Evolutionary conservation across 2,797 vertebrate genomes (phyloP).

Genomic region (Aldrovandia affinis): DNA sequence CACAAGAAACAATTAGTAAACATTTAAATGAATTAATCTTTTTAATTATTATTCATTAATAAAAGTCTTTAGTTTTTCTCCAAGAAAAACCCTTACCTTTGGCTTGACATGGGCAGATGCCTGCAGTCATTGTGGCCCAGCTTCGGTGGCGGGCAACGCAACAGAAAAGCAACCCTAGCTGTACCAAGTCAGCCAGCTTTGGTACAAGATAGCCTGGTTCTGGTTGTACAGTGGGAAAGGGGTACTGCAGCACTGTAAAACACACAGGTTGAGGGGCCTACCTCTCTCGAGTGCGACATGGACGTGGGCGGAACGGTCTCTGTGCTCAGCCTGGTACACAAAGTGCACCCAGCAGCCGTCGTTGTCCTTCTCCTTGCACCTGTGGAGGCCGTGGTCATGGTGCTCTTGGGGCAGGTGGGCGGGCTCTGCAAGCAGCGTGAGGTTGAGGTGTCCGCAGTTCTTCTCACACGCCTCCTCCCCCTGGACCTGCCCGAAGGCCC

Average conservation of each 20-base stretch:
- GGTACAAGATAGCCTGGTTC: neutral
- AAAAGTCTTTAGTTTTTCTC: no score
- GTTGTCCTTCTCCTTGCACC: conserved; percentile 20
- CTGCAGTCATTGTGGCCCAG: no score
- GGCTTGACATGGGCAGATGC: no score
- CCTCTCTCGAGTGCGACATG: conserved; percentile 16
- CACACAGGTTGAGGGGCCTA: neutral
- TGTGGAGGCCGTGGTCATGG: neutral
- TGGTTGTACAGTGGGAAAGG: no score
- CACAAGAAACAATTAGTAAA: no score
- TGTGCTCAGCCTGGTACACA: conserved; percentile 10
- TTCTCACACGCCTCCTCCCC: neutral
- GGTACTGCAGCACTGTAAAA: neutral
- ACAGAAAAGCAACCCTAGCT: neutral
- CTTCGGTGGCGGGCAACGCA: neutral
- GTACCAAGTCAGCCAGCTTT: neutral
- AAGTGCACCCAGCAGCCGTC: conserved; percentile 33
- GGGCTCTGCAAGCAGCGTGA: conserved; percentile 20
- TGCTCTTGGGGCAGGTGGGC: conserved; percentile 10
- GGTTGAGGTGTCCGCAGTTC: conserved; percentile 20
- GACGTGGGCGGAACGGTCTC: conserved; percentile 16
- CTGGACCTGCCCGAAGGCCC: neutral
- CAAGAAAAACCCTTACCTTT: no score
- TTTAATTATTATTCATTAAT: no score
- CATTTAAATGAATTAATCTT: no score